Evolutionary conservation across 2,888 invertebrate species (phyloP), one percentile per base, ranked within the genome.

Genomic region (Leucoma salicis): DNA sequence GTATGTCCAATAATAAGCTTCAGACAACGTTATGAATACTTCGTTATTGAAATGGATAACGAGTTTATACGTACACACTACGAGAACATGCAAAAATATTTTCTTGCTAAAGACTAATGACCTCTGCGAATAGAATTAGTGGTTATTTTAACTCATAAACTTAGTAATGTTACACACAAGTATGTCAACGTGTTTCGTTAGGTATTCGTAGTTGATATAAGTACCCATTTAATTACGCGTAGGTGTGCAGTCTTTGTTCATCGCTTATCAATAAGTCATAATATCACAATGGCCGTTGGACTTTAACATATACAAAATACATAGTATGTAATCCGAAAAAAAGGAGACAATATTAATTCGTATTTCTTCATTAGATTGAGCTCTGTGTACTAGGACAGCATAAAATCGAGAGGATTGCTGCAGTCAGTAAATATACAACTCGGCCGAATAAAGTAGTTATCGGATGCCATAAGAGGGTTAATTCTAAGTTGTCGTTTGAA

Each of bases 401-500:
- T 71, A 67, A 62, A 57, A 53, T 53, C 50, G 34, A 53, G 57
- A 31, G 56, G 63, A 48, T 57, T 52, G 52, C 55, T 57, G 61
- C 62, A 49, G 57, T 56, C 49, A 54, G 53, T 48, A 42, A 49
- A 57, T 62, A 47, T 55, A 57, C 46, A 51, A 74, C 43, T 46
- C 67, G 63, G 53, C 72, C 52, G 41, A 67, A 49, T 72, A 24
- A 51, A 58, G 67, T 68, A 46, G 72, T 61, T 52, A 60, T 51
- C 43, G 49, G 38, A 49, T 58, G 53, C 45, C 45, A 39, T 58
- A 50, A 39, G 50, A 48, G 63, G 65, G 57, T 66, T 63, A 61
- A 64, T 57, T 57, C 50, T 62, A 53, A 62, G 58, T 58, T 56
- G 64, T 53, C 58, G 61, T 71, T 74, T 54, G 55, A 68, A 76